Percentiles rank a stretch among this genome's conserved stretches.
phyloP scores from a whole-genome alignment of 2,113 vertebrate genomes.

The Lichenostomus cassidix region DNA sequence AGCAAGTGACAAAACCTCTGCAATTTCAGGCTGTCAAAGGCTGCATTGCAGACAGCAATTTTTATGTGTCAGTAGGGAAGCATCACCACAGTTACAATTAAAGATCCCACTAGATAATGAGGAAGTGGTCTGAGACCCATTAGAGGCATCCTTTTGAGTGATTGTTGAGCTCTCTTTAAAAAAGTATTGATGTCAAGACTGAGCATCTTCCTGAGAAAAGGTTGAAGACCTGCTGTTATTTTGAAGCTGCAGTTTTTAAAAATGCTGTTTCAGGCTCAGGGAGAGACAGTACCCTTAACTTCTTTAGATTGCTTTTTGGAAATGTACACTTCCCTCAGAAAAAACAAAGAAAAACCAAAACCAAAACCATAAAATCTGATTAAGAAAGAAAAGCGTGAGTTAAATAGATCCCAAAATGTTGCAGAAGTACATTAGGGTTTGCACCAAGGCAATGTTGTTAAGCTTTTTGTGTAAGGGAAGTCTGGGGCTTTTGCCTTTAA shows the following conservation, averaged over 20 bases:
- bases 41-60: not conserved
- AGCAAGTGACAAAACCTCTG: not conserved
- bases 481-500: not conserved
- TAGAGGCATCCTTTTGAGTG: not conserved
- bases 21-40: not conserved
- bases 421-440: not conserved
- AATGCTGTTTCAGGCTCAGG: not conserved
- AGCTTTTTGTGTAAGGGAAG: not conserved
- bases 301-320: not conserved
- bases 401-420: not conserved
- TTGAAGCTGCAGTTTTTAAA: not conserved
- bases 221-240: not conserved
- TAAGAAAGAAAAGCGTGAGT: not conserved
- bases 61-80: not conserved
- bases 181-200: not conserved
- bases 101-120: not conserved
- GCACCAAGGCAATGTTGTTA: not conserved
- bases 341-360: not conserved
- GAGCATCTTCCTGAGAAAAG: not conserved
- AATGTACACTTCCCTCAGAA: not conserved
- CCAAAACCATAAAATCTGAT: not conserved
- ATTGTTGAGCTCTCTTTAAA: not conserved
- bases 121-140: not conserved
- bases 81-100: not conserved
- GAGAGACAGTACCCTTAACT: not conserved